Evolutionary conservation across 1,140 invertebrate genomes (phyloP).

Genomic region (Formica selysi): DNA sequence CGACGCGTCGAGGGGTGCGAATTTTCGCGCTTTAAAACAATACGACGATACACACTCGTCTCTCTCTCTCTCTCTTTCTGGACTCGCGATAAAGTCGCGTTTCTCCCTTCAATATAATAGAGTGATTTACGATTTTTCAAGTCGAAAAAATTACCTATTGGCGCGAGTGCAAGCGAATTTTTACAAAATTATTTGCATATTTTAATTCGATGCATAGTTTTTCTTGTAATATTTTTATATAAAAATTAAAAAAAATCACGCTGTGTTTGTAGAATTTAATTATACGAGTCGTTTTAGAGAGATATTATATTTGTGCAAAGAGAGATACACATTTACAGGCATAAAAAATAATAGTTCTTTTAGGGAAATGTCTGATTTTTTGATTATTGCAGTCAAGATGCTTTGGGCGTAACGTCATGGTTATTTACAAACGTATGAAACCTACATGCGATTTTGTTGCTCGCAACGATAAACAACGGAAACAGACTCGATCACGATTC

Average conservation of each 20-base stretch:
- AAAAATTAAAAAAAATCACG: not conserved
- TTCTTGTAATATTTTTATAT: not conserved
- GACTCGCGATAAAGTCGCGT: conserved; percentile 39
- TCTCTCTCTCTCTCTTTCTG: not conserved
- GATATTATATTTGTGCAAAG: not conserved
- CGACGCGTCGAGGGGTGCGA: conserved; percentile 51
- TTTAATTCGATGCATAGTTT: conserved; percentile 16
- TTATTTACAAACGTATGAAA: conserved; percentile 59
- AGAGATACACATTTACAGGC: not conserved
- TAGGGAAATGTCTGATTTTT: conserved; percentile 20
- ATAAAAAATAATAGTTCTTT: conserved; percentile 31
- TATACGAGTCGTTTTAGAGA: not conserved
- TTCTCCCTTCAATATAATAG: conserved; percentile 35
- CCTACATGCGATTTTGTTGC: conserved; percentile 52
- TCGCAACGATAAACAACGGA: conserved; percentile 55
- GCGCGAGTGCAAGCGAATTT: conserved; percentile 15
- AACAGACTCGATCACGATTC: conserved; percentile 55
- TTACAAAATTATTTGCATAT: not conserved
- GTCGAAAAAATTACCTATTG: conserved; percentile 30
- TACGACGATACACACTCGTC: conserved; percentile 28
- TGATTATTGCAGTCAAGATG: conserved; percentile 35
- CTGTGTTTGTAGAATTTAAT: not conserved
- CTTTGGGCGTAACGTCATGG: conserved; percentile 18
- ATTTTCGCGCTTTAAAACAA: conserved; percentile 69
- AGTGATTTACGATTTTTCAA: conserved; percentile 43